Base-by-base conservation (phyloP, 2,113 vertebrate genomes). In the Chlorodrepanis virens region DNA sequence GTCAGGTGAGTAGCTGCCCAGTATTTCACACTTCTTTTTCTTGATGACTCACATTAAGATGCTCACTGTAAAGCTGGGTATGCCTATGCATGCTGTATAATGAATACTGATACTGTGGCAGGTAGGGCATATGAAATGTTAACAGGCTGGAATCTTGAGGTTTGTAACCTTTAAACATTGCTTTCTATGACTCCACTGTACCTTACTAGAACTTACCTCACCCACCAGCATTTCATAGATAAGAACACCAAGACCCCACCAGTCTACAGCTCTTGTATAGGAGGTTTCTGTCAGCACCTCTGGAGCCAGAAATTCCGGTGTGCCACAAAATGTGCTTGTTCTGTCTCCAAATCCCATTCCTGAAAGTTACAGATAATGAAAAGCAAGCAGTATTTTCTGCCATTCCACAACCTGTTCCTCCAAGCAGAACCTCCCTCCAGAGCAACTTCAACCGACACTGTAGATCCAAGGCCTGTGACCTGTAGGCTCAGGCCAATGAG, bases 141-240 rank as follows among this genome's bases (percentile, higher is more conserved):
- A 59, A 54, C 60, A 84, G 52, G 35, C 28, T 47, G 40, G 9
- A 40, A 64, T 10, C 14, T 52, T 49, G 27, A 81, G 35, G 57
- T 63, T 31, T 52, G 33, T 42, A 57, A 68, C 44, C 40, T 80
- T 79, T 44, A 4, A 69, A 50, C 7, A 12, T 11, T 12, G 9
- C 8, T 47, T 28, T 76, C 52, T 29, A 35, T 20, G 29, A 86
- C 9, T 28, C 49, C 6, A 3, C 9, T 56, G 37, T 65, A 69
- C 71, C 59, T 72, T 37, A 52, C 44, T 40, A 67, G 57, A 85
- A 79, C 98, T 98, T 97, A 99, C 99, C 99, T 99, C 99, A 71
- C 99, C 99, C 70, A 99, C 99, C 25, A 99, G 98, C 99, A 99
- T 99, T 98, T 99, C 99, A 93, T 99, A 99, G 97, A 99, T 99